Base-by-base conservation (phyloP, 1,140 invertebrate species). In the Cryptotermes secundus region DNA sequence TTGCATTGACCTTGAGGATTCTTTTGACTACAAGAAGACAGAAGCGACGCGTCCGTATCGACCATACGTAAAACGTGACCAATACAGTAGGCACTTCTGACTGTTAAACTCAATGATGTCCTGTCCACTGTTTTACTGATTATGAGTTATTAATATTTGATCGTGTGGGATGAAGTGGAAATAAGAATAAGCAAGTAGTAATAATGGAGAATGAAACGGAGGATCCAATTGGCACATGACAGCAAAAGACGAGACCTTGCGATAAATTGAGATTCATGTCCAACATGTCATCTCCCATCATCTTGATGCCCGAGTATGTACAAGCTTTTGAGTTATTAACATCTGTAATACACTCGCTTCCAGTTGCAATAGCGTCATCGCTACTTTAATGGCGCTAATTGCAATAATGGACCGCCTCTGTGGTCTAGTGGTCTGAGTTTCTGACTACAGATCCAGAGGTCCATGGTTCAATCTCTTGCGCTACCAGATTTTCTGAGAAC, bases 191-290 rank as follows among this genome's bases (percentile, higher is more conserved):
- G 45, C 16, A 16, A 31, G 9, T n/a, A 72, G 59, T 31, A 72
- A 26, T 72, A 72, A 72, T 72, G 59, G 31, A 72, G n/a, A 31
- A 31, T 26, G 59, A 31, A 31, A 72, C n/a, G 59, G 26, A 72
- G 59, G 59, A 72, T 19, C n/a, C 59, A 72, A 72, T 72, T 72
- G 59, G 59, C n/a, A 26, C 6, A 72, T 72, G 59, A 72, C 59
- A 72, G n/a, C 31, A 72, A n/a, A 72, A 72, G 59, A 31, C 59
- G n/a, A 72, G 59, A 72, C 59, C 59, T 72, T 72, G 59, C 59
- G 26, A 26, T 72, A 72, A 72, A 72, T 72, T 72, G 59, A 72
- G 59, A 72, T 72, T 72, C 59, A 72, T 72, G n/a, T 72, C 26
- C n/a, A 72, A 31, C 22, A 24, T 72, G 59, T 72, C 59, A 72